Evolutionary conservation across 2,113 vertebrate genomes (phyloP).

Genomic region (Tretioscincus oriximinensis): DNA sequence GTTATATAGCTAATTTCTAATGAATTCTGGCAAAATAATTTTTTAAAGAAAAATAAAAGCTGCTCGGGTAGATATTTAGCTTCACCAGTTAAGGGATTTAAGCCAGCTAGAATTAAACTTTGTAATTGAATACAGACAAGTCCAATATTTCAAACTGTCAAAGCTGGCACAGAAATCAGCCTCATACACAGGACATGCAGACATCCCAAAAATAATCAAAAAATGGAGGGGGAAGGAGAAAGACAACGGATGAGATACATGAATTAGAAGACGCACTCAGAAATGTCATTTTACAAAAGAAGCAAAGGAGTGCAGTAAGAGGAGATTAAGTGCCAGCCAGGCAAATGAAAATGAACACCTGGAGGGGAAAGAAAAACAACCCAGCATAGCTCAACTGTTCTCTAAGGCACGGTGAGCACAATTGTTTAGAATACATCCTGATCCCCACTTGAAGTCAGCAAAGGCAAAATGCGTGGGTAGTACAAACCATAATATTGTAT

Average conservation of each 20-base stretch:
- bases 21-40: not conserved
- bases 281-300: constrained; percentile 53
- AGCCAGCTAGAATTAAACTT: constrained; percentile 42
- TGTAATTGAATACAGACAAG: constrained; percentile 43
- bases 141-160: constrained; percentile 41
- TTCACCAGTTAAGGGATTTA: constrained; percentile 22
- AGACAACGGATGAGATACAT: constrained; percentile 27
- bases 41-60: not conserved
- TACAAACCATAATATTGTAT: constrained; percentile 64
- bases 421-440: constrained; percentile 31
- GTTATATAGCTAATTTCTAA: constrained; percentile 1
- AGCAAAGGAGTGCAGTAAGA: constrained; percentile 63
- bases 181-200: constrained; percentile 32
- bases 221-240: constrained; percentile 32
- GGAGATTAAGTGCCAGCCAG: constrained; percentile 75
- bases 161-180: constrained; percentile 10
- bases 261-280: constrained; percentile 53
- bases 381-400: not conserved
- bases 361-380: constrained; percentile 56
- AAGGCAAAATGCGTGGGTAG: constrained; percentile 41
- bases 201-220: not conserved
- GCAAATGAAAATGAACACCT: constrained; percentile 75
- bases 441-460: constrained; percentile 13
- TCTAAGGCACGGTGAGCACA: constrained; percentile 11
- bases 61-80: constrained; percentile 25